Conservation (phyloP, 2,113 vertebrate genomes). For the Daubentonia madagascariensis region DNA sequence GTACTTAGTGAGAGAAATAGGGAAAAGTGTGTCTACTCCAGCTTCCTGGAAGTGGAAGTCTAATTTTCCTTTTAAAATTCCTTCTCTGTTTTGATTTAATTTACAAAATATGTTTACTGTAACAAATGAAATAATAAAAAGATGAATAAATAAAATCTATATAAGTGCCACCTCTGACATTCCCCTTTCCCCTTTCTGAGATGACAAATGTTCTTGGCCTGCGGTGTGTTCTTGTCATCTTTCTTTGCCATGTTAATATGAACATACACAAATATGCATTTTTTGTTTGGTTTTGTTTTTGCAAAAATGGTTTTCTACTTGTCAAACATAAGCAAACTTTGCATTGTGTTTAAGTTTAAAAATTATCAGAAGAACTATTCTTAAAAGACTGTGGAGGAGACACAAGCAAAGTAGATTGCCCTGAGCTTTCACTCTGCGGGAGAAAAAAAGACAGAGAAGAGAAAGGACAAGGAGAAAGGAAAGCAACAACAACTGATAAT, state of each 20-base stretch:
- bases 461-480: background rate
- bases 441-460: background rate
- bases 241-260: background rate
- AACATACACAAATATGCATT: background rate
- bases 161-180: background rate
- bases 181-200: background rate
- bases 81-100: background rate
- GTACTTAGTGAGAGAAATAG: background rate
- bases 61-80: background rate
- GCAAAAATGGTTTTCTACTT: background rate
- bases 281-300: background rate
- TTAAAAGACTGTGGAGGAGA: background rate
- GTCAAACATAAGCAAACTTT: background rate
- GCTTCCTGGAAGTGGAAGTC: background rate
- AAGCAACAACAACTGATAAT: background rate
- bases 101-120: background rate
- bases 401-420: background rate
- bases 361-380: background rate
- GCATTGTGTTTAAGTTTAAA: background rate
- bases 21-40: background rate
- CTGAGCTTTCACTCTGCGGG: background rate
- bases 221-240: background rate
- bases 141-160: background rate
- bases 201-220: background rate
- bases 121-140: background rate